Conservation (phyloP, 2,797 vertebrate species). For the Ataeniobius toweri region DNA sequence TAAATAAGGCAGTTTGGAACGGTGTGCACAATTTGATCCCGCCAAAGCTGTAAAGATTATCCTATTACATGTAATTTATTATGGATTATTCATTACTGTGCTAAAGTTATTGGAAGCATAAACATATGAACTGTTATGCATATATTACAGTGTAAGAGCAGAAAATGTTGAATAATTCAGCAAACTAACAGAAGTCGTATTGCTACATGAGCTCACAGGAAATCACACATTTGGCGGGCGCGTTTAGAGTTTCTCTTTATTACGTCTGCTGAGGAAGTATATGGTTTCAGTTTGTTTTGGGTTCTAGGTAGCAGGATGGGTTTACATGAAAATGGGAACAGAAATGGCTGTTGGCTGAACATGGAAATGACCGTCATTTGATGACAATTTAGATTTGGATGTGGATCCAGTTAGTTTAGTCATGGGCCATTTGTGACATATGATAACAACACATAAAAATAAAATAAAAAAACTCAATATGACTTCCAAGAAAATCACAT, state of each 20-base stretch:
- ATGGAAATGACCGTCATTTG: not conserved
- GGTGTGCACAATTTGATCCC: constrained; percentile 26
- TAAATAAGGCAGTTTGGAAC: constrained; percentile 36
- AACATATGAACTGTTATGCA: constrained; percentile 22
- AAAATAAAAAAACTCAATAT: not conserved
- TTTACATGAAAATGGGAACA: constrained; percentile 13
- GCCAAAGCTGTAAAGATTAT: constrained; percentile 39
- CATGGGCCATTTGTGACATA: not conserved
- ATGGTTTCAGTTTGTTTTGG: not conserved
- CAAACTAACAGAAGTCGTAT: not conserved
- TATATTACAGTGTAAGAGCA: constrained; percentile 14
- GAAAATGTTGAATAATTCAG: constrained; percentile 5
- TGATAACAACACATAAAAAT: not conserved
- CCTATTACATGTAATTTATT: constrained; percentile 42
- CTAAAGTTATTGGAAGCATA: constrained; percentile 25
- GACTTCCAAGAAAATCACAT: not conserved
- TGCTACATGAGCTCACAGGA: not conserved
- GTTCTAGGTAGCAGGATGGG: not conserved
- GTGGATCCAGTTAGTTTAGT: not conserved
- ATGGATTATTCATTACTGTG: constrained; percentile 42
- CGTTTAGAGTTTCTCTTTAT: constrained; percentile 1
- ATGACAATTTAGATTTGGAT: not conserved
- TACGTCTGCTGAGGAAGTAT: not conserved
- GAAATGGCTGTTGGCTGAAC: constrained; percentile 1
- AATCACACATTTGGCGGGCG: not conserved